These are phyloP conservation scores for Crossocerus cetratus DNA, from an alignment of 2,888 invertebrate genomes.

Conservation along the genomic window DNA sequence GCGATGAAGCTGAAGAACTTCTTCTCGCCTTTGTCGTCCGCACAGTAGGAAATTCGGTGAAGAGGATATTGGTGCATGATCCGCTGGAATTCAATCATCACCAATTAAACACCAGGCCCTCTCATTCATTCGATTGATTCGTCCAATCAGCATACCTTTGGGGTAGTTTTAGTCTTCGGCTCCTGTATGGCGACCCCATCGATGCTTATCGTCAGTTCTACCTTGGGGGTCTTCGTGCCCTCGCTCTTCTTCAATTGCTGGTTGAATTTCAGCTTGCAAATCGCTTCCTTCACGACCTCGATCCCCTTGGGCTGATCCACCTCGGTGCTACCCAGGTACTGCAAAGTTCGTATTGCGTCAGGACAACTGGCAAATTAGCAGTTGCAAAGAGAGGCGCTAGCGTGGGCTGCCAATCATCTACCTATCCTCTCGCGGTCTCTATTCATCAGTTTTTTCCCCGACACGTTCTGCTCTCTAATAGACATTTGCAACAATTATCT, in stretches of 20 bases:
- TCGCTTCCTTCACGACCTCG: slow-evolving; percentile 98
- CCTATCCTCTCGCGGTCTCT: slow-evolving; percentile 13
- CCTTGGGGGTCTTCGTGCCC: slow-evolving; percentile 93
- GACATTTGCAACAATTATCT: slow-evolving; percentile 19
- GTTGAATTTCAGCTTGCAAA: slow-evolving; percentile 95
- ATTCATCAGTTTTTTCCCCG: slow-evolving; percentile 19
- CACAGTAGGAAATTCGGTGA: slow-evolving; percentile 98
- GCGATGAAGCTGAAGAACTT: slow-evolving; percentile 98
- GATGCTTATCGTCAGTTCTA: slow-evolving; percentile 97
- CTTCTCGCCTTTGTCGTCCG: slow-evolving; percentile 98
- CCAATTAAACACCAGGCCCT: no score
- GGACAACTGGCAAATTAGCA: background rate
- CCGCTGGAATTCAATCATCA: slow-evolving; percentile 75
- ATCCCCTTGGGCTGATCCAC: slow-evolving; percentile 98
- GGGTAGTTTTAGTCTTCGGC: slow-evolving; percentile 75
- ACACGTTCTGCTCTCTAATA: slow-evolving; percentile 6
- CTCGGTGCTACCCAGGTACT: slow-evolving; percentile 96
- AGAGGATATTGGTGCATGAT: slow-evolving; percentile 97
- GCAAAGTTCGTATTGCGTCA: slow-evolving; percentile 64
- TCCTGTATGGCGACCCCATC: slow-evolving; percentile 97
- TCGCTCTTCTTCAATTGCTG: slow-evolving; percentile 95
- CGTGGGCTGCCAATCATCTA: no score
- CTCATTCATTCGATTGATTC: no score
- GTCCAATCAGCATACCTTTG: slow-evolving; percentile 63
- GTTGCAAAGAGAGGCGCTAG: background rate